Base-by-base conservation (phyloP, 2,888 invertebrate genomes). In the Gerris lacustris region DNA sequence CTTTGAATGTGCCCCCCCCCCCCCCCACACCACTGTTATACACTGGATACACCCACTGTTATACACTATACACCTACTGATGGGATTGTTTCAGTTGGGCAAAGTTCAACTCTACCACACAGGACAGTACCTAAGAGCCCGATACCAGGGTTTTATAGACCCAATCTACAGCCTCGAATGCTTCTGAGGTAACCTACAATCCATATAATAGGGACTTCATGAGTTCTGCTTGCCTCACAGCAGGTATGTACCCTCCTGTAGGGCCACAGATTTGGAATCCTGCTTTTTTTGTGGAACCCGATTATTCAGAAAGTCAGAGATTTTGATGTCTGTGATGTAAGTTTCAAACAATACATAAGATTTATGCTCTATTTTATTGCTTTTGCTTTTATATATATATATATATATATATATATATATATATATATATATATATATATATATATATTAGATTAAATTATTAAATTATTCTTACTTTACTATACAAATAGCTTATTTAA, bases 211-310 rank as follows among this genome's bases (percentile, higher is more conserved):
- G 64, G 18, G 64, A 64, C 18, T 64, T 64, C 17, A 31, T 18
- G 31, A 64, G 64, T 31, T 11, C 64, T n/a, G 64, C 64, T 2
- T 31, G 17, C 64, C 17, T 64, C 64, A n/a, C 31, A 31, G 64
- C 64, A 7, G 64, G 64, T n/a, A n/a, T 64, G 31, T 64, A 18
- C 17, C 64, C 64, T 18, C 64, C 64, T 9, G 64, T n/a, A 9
- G 64, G 64, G 17, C 18, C 17, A 9, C 17, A 64, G 9, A 7
- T 64, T 31, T 64, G 64, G 64, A 6, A 64, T 64, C 64, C 64
- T 64, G 18, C 7, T 31, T 31, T 64, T 64, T n/a, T 9, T 18
- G 18, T 64, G 64, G 64, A 9, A 64, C 7, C 64, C 64, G 1
- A 18, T 64, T n/a, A n/a, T 31, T 4, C 9, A n/a, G 18, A 18